Percentiles rank a stretch among this genome's conserved stretches.
phyloP scores from a whole-genome alignment of 2,113 vertebrate species.

The Petroica traversi region DNA sequence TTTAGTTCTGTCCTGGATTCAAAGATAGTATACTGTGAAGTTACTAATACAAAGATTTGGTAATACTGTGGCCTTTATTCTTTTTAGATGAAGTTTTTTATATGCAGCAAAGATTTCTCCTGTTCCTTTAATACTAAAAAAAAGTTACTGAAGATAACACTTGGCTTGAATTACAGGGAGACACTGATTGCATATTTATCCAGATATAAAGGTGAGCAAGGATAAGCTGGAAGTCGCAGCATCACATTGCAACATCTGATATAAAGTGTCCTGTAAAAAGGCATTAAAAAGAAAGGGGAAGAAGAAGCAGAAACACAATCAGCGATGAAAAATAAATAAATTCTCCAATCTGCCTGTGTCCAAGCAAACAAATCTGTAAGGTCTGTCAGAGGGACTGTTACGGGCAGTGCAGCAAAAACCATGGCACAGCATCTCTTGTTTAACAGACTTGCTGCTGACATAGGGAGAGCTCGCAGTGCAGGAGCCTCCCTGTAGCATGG shows the following conservation, averaged over 20 bases:
- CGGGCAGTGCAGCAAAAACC: not conserved
- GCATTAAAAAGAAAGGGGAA: not conserved
- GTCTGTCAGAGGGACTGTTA: not conserved
- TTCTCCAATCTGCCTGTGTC: not conserved
- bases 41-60: not conserved
- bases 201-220: not conserved
- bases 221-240: not conserved
- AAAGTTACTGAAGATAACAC: not conserved
- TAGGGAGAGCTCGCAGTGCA: fast-evolving
- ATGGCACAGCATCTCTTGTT: fast-evolving
- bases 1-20: not conserved
- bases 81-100: not conserved
- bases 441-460: not conserved
- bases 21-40: not conserved
- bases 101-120: not conserved
- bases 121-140: not conserved
- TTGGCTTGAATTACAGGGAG: not conserved
- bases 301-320: not conserved
- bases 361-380: not conserved
- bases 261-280: not conserved
- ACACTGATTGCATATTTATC: not conserved
- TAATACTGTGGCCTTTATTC: not conserved
- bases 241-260: not conserved
- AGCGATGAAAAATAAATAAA: not conserved
- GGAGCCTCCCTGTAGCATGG: not conserved